Evolutionary conservation across 2,797 vertebrate genomes (phyloP).

Genomic region (Prunella strophiata): DNA sequence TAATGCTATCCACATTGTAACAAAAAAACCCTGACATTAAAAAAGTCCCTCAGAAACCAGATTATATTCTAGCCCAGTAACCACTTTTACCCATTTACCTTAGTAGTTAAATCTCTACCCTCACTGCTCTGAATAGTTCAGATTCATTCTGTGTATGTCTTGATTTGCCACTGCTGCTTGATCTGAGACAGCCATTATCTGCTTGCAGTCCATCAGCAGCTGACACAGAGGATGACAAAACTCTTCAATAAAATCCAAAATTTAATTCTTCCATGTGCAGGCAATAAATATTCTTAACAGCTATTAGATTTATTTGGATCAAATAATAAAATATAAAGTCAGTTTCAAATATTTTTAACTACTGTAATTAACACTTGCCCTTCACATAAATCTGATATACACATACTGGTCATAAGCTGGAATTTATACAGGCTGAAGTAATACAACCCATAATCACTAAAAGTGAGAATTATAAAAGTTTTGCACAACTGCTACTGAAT

Average conservation of each 20-base stretch:
- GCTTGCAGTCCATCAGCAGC: neutral
- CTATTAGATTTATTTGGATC: neutral
- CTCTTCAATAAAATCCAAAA: neutral
- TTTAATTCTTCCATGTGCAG: neutral
- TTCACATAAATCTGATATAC: neutral
- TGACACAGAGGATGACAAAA: neutral
- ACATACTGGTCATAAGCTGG: neutral
- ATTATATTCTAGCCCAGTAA: neutral
- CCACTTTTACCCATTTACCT: neutral
- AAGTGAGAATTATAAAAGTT: neutral
- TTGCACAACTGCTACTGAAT: neutral
- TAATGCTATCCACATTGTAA: neutral
- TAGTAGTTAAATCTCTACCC: neutral
- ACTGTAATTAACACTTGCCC: neutral
- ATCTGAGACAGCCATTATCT: neutral
- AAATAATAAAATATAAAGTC: neutral
- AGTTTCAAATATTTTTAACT: neutral
- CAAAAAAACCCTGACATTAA: neutral
- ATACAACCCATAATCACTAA: neutral
- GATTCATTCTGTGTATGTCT: neutral
- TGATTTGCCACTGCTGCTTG: neutral
- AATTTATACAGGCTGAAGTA: neutral
- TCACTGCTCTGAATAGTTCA: neutral
- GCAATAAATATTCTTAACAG: neutral
- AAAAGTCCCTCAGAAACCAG: neutral